Evolutionary conservation across 2,113 vertebrate genomes (phyloP).

Genomic region (Lethenteron camtschaticum): DNA sequence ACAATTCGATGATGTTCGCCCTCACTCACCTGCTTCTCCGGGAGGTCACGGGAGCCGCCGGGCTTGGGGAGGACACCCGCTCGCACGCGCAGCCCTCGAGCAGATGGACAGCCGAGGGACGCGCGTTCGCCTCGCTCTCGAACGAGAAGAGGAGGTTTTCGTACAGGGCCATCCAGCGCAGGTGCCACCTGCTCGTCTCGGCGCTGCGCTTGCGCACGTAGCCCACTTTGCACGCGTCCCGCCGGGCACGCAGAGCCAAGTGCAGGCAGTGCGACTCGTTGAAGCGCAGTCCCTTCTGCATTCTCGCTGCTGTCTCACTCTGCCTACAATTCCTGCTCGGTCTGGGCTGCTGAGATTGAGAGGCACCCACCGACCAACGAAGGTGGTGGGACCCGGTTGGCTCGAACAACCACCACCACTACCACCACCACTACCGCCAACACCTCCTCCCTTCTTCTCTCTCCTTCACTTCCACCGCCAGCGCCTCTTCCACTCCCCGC

Average conservation of each 20-base stretch:
- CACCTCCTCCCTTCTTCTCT: too few species aligned
- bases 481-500: too few species aligned
- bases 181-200: constrained; percentile 86
- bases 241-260: constrained; percentile 61
- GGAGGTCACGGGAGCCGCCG: constrained; percentile 38
- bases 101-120: constrained; percentile 78
- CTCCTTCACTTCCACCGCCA: too few species aligned
- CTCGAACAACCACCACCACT: too few species aligned
- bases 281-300: constrained; percentile 89
- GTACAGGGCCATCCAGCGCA: constrained; percentile 84
- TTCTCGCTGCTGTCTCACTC: constrained; percentile 17
- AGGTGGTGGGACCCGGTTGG: too few species aligned
- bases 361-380: too few species aligned
- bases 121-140: constrained; percentile 69
- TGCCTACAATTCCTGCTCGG: neutral
- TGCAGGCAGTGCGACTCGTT: constrained; percentile 85
- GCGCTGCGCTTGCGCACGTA: constrained; percentile 70
- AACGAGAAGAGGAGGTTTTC: constrained; percentile 94
- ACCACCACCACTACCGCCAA: too few species aligned
- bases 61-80: constrained; percentile 44
- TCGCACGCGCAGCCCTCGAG: constrained; percentile 90
- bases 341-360: too few species aligned
- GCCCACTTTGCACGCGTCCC: constrained; percentile 73
- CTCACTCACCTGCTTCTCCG: constrained; percentile 67
- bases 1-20: neutral